These are phyloP conservation scores for Oryzias melastigma DNA, from an alignment of 2,113 vertebrate species.

Conservation along the genomic window DNA sequence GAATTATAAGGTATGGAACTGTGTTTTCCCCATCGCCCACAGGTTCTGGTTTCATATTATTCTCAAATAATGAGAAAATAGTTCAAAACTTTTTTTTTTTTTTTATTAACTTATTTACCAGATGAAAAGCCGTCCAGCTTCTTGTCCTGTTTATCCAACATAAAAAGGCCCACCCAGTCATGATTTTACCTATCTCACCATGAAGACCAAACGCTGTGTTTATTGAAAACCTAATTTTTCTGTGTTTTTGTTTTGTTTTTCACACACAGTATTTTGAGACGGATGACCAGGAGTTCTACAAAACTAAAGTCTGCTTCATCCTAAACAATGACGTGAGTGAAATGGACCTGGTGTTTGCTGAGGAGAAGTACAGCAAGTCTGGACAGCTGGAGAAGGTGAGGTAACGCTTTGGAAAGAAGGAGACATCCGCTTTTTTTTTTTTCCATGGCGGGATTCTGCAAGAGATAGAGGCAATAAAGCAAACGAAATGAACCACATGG, in stretches of 20 bases:
- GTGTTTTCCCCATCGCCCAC: too few relatives aligned
- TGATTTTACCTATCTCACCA: constrained; percentile 13
- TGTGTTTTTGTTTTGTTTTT: constrained; percentile 53
- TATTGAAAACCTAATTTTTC: constrained; percentile 44
- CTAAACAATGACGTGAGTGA: constrained; percentile 97
- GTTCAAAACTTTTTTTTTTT: neutral
- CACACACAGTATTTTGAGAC: constrained; percentile 93
- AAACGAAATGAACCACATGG: constrained; percentile 59
- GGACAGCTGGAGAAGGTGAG: constrained; percentile 97
- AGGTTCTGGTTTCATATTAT: neutral
- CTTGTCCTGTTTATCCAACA: constrained; percentile 49
- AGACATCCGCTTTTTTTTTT: constrained; percentile 3
- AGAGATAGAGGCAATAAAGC: constrained; percentile 45
- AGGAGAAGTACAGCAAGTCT: constrained; percentile 94
- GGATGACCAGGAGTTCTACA: constrained; percentile 97
- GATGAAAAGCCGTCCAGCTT: constrained; percentile 19
- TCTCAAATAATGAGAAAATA: constrained; percentile 7
- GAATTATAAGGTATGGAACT: constrained; percentile 92
- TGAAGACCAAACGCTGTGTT: constrained; percentile 46
- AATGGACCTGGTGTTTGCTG: constrained; percentile 97
- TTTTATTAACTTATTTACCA: constrained; percentile 19
- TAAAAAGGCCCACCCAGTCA: constrained; percentile 26
- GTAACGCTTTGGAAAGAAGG: constrained; percentile 43
- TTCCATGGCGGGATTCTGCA: constrained; percentile 43
- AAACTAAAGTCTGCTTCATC: constrained; percentile 98